Conservation (phyloP, 35 echinoderm and acorn worm species). For the Eucidaris tribuloides region DNA sequence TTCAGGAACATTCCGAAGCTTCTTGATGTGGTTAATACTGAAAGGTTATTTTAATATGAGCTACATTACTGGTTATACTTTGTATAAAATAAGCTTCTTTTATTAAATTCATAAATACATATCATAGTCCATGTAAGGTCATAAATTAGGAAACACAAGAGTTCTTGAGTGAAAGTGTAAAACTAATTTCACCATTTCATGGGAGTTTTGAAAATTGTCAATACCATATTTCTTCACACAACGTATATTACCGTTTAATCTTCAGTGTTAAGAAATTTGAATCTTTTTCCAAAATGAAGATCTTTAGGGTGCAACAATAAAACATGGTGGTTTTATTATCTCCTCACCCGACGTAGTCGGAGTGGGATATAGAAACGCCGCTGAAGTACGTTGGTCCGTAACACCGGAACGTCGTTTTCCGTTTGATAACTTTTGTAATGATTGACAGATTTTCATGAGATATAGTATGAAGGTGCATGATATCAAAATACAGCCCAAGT, state of each 20-base stretch:
- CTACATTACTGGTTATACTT: constrained; percentile 5
- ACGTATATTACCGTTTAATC: neutral
- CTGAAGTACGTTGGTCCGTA: too few relatives aligned
- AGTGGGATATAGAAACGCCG: too few relatives aligned
- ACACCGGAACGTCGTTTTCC: too few relatives aligned
- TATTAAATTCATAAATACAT: constrained; percentile 7
- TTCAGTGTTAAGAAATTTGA: neutral
- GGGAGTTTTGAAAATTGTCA: neutral
- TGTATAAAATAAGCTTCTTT: neutral
- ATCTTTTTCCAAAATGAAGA: constrained; percentile 8
- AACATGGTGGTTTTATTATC: neutral
- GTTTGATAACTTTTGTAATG: too few relatives aligned
- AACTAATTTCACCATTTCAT: constrained; percentile 4
- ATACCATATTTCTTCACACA: neutral
- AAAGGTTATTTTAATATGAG: neutral
- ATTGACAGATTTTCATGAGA: too few relatives aligned
- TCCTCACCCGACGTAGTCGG: too few relatives aligned
- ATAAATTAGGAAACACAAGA: constrained; percentile 14
- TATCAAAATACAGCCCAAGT: too few relatives aligned
- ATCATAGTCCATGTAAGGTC: neutral
- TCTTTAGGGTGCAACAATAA: constrained; percentile 3
- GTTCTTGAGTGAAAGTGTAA: neutral
- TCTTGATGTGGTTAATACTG: neutral
- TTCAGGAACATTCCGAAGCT: neutral
- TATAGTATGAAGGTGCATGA: too few relatives aligned